Evolutionary conservation across 2,888 invertebrate species (phyloP), one percentile per base, ranked within the genome.

Genomic region (Melipona bicolor): DNA sequence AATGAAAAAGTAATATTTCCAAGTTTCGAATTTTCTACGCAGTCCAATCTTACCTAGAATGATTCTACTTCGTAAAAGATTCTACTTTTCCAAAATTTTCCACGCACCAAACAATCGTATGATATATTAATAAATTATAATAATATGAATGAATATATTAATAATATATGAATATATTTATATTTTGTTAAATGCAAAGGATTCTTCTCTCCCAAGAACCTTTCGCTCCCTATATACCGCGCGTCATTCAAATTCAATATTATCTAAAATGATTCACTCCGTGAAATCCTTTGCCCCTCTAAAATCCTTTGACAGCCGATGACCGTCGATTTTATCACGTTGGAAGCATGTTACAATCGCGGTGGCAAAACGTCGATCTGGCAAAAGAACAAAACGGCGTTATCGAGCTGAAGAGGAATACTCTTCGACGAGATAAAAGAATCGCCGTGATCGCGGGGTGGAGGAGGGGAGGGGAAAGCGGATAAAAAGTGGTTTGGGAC

Each of bases 401-500:
- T 79, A 72, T 69, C 70, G 79, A 32, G 69, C 54, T 64, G 69
- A 82, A 69, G 71, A 70, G 61, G 62, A 68, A 80, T 82, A 68
- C 68, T 62, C 61, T 32, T 61, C 27, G 64, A 54, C 65, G 77
- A 88, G 89, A 90, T 90, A 91, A 91, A 90, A 87, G 86, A 88
- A 86, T 85, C 84, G 68, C 84, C 72, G 81, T 77, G 89, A 88
- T 88, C 89, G 79, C 81, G 79, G n/a, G n/a, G n/a, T n/a, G 81
- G 73, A 3, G 32, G n/a, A n/a, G 32, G 32, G 32, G 32, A 32
- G 83, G 73, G 78, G 72, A 85, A 77, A 79, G 83, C 76, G 83
- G 85, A 90, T 90, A 90, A 91, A 91, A 89, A 89, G 88, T 79
- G 70, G 54, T 76, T 68, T 78, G 86, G 83, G 83, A 85, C 86